A percentile compares a stretch with the other conserved stretches of the same genome.
Evolutionary conservation across 2,113 vertebrate genomes (phyloP).

Genomic region (Otocyon megalotis): DNA sequence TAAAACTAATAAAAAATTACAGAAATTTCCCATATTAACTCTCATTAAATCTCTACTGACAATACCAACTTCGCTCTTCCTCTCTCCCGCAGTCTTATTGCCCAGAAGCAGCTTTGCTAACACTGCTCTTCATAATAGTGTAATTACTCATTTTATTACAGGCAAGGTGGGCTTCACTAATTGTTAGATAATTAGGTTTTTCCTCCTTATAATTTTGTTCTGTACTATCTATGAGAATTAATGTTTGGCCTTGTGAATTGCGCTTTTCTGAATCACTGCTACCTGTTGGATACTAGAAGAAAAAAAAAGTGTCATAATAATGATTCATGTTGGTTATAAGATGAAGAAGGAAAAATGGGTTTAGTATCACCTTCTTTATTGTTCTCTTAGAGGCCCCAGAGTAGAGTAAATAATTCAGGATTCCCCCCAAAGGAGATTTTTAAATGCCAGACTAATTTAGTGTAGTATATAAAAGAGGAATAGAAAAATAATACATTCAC

Average conservation of each 20-base stretch:
- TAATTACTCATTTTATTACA: slow-evolving; percentile 24
- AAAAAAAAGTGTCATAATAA: not conserved
- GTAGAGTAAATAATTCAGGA: slow-evolving; percentile 26
- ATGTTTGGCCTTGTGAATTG: not conserved
- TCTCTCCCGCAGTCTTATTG: not conserved
- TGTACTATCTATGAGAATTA: not conserved
- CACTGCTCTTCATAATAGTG: not conserved
- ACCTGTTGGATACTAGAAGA: not conserved
- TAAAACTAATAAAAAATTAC: slow-evolving; percentile 40
- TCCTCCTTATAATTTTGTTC: not conserved
- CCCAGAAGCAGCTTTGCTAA: not conserved
- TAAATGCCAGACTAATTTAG: slow-evolving; percentile 22
- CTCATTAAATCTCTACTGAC: slow-evolving; percentile 16
- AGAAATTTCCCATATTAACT: not conserved
- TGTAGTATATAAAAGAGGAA: not conserved
- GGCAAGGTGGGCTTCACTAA: not conserved
- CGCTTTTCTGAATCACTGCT: slow-evolving; percentile 22
- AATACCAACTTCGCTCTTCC: not conserved
- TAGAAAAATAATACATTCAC: not conserved
- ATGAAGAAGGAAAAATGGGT: not conserved
- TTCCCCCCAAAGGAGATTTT: not conserved
- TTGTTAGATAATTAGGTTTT: not conserved
- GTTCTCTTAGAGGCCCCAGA: not conserved
- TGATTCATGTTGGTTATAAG: not conserved
- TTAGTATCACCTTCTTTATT: not conserved